These are phyloP conservation scores for Cottoperca gobio DNA, from an alignment of 2,797 vertebrate species.

Conservation along the genomic window DNA sequence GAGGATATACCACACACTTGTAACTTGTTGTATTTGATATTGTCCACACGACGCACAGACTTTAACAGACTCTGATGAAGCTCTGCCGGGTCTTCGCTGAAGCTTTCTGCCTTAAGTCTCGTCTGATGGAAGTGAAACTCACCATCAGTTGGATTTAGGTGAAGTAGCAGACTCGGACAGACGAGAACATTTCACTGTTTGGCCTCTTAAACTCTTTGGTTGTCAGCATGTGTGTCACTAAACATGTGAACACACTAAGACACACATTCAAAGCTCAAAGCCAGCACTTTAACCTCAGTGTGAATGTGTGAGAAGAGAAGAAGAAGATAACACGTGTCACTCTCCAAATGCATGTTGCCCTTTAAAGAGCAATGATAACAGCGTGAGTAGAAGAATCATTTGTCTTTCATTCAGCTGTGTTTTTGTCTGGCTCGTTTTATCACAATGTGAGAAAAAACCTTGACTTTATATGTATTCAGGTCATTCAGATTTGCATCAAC, in stretches of 20 bases:
- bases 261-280: background rate
- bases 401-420: conserved; percentile 17
- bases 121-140: background rate
- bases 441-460: conserved; percentile 17
- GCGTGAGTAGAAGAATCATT: background rate
- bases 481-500: conserved; percentile 33
- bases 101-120: background rate
- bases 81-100: background rate
- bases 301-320: background rate
- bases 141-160: background rate
- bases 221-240: no score
- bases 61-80: background rate
- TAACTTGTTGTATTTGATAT: background rate
- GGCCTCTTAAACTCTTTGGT: background rate
- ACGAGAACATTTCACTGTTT: background rate
- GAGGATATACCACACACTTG: background rate
- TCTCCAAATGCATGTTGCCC: background rate
- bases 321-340: background rate
- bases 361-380: conserved; percentile 1
- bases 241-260: conserved; percentile 6
- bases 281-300: background rate
- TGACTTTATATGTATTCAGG: conserved; percentile 36
- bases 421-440: background rate
- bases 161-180: background rate
- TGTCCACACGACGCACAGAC: no score